phyloP scores from a whole-genome alignment of 2,888 invertebrate genomes.

The Hedya salicella region DNA sequence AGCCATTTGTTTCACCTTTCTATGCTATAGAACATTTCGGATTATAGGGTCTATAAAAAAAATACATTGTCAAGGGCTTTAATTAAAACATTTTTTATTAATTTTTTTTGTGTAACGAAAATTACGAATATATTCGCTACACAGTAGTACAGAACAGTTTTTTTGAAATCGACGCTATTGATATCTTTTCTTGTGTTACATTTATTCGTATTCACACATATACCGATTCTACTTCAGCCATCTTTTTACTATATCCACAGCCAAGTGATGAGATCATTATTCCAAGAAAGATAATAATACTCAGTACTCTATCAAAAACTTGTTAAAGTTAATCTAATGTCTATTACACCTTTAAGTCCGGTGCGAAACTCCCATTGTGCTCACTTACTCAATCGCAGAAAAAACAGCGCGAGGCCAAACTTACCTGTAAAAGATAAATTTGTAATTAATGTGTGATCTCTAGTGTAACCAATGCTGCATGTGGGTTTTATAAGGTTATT shows the following conservation, averaged over 20 bases:
- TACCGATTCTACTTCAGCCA: no score
- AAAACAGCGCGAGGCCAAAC: constrained; percentile 49
- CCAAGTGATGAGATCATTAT: constrained; percentile 15
- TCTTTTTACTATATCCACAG: background rate
- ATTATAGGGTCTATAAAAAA: no score
- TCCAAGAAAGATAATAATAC: background rate
- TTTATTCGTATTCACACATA: background rate
- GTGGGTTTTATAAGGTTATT: constrained; percentile 19
- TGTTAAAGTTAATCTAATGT: constrained; percentile 29
- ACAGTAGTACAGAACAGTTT: no score
- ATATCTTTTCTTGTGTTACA: no score
- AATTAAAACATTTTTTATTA: no score
- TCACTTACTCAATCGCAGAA: constrained; percentile 33
- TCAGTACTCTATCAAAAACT: constrained; percentile 7
- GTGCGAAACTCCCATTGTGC: constrained; percentile 37
- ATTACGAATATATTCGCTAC: no score
- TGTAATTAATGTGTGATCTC: constrained; percentile 28
- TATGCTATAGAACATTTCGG: no score
- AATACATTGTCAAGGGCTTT: no score
- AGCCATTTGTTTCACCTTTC: no score
- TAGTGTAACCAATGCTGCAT: background rate
- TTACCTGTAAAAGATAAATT: constrained; percentile 58
- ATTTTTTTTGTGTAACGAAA: no score
- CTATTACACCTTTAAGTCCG: constrained; percentile 26
- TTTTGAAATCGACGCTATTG: no score